Conservation (phyloP, 2,113 vertebrate genomes). For the Catharus fuscescens region DNA sequence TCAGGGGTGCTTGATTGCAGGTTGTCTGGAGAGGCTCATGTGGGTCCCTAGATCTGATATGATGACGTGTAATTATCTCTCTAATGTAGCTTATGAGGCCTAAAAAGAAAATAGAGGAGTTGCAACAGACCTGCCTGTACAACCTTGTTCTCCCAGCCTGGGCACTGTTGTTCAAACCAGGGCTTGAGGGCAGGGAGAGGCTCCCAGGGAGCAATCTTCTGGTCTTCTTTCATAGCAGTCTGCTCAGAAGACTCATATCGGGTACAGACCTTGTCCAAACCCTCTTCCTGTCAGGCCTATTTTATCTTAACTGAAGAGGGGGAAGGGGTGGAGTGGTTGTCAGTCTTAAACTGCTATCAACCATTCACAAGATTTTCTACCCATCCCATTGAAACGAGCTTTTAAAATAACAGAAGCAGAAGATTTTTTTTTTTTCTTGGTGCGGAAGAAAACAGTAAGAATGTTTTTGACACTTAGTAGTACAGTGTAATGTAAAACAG, state of each 20-base stretch:
- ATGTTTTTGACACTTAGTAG: background rate
- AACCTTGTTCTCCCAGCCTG: background rate
- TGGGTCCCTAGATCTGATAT: background rate
- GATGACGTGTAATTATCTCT: background rate
- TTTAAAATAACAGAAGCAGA: background rate
- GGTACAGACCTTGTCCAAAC: background rate
- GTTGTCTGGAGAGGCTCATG: background rate
- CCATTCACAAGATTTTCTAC: background rate
- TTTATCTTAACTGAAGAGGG: background rate
- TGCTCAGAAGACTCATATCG: background rate
- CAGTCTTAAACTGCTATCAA: background rate
- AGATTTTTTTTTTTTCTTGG: background rate
- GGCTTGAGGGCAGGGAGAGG: background rate
- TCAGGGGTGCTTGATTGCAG: background rate
- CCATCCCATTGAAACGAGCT: background rate
- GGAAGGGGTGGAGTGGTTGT: background rate
- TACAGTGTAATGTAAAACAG: background rate
- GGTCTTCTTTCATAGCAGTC: background rate
- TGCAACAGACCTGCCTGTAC: background rate
- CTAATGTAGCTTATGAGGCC: background rate
- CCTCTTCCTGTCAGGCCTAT: background rate
- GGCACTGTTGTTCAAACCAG: background rate
- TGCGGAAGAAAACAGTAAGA: background rate
- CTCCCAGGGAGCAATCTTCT: background rate
- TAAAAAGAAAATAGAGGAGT: background rate